Percentiles rank a stretch among this genome's conserved stretches.
phyloP scores from a whole-genome alignment of 2,113 vertebrate species.

The Myrmecophaga tridactyla region DNA sequence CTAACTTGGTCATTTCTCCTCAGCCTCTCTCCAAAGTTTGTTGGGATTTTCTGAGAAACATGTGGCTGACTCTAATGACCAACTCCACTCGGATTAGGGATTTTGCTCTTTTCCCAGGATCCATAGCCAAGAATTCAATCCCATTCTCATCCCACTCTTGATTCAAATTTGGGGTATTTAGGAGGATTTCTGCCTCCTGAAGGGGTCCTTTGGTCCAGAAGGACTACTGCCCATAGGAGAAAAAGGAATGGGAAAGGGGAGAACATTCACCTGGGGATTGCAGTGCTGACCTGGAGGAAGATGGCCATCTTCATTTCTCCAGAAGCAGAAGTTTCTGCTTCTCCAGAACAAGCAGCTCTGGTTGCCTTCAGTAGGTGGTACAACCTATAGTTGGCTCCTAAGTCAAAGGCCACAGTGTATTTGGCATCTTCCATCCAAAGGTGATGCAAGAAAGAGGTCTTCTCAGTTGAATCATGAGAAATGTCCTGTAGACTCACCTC shows the following conservation, averaged over 20 bases:
- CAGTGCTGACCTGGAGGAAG: fast-evolving
- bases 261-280: not conserved
- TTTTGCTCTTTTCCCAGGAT: not conserved
- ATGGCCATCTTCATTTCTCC: not conserved
- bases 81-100: not conserved
- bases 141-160: not conserved
- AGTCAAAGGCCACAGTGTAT: not conserved
- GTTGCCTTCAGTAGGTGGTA: not conserved
- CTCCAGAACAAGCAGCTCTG: not conserved
- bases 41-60: not conserved
- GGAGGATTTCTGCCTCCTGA: not conserved
- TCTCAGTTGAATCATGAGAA: not conserved
- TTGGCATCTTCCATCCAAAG: not conserved
- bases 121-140: not conserved
- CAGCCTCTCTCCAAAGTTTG: not conserved
- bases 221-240: not conserved
- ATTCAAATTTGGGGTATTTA: not conserved
- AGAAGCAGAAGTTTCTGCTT: no score
- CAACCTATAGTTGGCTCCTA: fast-evolving
- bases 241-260: not conserved
- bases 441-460: not conserved
- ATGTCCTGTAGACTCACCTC: not conserved
- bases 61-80: not conserved
- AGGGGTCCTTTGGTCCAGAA: not conserved
- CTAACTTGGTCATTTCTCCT: not conserved